These are phyloP conservation scores for Argyrosomus japonicus DNA, from an alignment of 2,113 vertebrate genomes.

Conservation along the genomic window DNA sequence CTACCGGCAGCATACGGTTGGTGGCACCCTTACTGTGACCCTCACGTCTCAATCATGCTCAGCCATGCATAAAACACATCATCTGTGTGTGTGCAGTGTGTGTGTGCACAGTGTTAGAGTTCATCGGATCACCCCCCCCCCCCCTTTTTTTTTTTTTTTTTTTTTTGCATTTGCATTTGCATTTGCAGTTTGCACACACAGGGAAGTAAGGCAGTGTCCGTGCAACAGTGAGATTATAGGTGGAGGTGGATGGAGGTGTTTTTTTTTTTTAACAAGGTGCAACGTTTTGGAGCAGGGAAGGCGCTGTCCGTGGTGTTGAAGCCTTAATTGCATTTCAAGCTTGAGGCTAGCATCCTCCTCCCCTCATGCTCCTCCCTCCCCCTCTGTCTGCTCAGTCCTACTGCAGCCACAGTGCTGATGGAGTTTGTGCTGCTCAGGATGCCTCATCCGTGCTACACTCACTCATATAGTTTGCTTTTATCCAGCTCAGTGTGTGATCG, in stretches of 20 bases:
- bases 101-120: neutral
- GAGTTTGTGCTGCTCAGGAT: conserved; percentile 26
- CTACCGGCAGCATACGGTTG: conserved; percentile 64
- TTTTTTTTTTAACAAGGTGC: neutral
- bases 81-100: neutral
- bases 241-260: conserved; percentile 3
- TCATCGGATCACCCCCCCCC: too few relatives aligned
- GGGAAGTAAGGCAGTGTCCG: conserved; percentile 19
- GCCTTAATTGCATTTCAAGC: conserved; percentile 60
- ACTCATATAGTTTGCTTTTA: conserved; percentile 57
- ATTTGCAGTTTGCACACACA: conserved; percentile 37
- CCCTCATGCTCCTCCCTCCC: neutral
- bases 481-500: conserved; percentile 65
- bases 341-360: conserved; percentile 38
- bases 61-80: conserved; percentile 58
- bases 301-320: conserved; percentile 64
- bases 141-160: too few relatives aligned
- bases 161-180: too few relatives aligned
- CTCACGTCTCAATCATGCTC: conserved; percentile 62
- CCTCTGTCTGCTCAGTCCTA: conserved; percentile 27
- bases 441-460: conserved; percentile 23
- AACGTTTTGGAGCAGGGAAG: neutral
- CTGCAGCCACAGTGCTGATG: conserved; percentile 33
- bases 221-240: neutral
- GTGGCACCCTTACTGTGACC: conserved; percentile 71